These are phyloP conservation scores for Allophyes oxyacanthae DNA, from an alignment of 2,888 invertebrate genomes.

Conservation along the genomic window DNA sequence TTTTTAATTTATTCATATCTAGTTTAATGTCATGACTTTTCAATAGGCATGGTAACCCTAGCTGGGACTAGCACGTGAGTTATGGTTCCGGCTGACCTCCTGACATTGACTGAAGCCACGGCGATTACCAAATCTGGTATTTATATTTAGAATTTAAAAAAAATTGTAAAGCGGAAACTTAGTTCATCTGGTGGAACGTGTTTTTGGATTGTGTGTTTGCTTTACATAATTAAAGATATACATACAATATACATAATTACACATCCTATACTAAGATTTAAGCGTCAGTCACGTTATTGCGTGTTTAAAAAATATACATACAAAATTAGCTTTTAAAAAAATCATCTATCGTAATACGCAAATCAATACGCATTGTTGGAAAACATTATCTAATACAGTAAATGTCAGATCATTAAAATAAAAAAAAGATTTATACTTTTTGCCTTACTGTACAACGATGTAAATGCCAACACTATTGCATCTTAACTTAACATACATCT, in stretches of 20 bases:
- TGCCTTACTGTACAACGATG: background rate
- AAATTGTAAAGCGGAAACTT: conserved; percentile 31
- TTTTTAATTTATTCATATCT: too few species aligned
- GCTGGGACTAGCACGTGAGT: conserved; percentile 16
- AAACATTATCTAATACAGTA: background rate
- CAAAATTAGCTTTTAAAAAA: too few species aligned
- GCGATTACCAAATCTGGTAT: conserved; percentile 6
- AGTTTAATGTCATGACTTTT: too few species aligned
- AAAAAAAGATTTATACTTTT: background rate
- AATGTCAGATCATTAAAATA: background rate
- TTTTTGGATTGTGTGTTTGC: conserved; percentile 8
- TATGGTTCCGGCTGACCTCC: conserved; percentile 1
- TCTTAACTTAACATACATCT: conserved; percentile 6
- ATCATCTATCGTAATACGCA: too few species aligned
- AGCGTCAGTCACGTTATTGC: conserved; percentile 24
- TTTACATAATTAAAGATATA: background rate
- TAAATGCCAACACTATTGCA: conserved; percentile 2
- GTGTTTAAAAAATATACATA: too few species aligned
- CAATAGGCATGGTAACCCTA: too few species aligned
- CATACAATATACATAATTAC: background rate
- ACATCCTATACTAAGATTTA: conserved; percentile 3
- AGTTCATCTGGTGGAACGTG: conserved; percentile 14
- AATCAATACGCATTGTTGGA: background rate
- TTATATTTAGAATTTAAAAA: conserved; percentile 2
- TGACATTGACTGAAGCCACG: conserved; percentile 39